phyloP scores from a whole-genome alignment of 1,140 invertebrate species.

The Pomacea maculata region DNA sequence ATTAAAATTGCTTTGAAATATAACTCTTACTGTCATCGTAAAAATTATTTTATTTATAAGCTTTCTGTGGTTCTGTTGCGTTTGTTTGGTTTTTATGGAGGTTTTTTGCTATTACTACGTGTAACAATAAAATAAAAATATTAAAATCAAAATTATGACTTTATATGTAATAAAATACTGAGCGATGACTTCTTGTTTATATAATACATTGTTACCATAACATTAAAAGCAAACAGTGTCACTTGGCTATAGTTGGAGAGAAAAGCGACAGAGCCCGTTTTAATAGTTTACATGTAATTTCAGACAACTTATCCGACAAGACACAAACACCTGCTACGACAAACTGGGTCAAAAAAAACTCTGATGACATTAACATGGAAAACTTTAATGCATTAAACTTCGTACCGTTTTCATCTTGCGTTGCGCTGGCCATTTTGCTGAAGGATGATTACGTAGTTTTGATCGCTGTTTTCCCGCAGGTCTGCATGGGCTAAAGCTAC shows the following conservation, averaged over 20 bases:
- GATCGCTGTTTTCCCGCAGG: slow-evolving; percentile 14
- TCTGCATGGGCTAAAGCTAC: neutral
- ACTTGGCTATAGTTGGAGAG: neutral
- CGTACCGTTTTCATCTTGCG: slow-evolving; percentile 22
- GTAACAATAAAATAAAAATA: no score
- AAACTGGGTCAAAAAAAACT: neutral
- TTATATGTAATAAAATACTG: no score
- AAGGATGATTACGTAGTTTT: slow-evolving; percentile 18
- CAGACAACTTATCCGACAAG: neutral
- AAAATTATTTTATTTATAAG: no score
- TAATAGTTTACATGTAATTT: no score
- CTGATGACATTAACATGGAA: neutral
- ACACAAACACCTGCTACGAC: neutral
- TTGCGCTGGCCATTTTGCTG: slow-evolving; percentile 12
- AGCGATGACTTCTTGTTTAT: no score
- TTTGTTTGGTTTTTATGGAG: no score
- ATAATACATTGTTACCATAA: neutral
- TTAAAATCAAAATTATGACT: no score
- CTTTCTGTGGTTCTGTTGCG: no score
- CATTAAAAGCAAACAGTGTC: neutral
- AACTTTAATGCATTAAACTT: neutral
- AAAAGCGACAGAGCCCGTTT: neutral
- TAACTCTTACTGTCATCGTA: no score
- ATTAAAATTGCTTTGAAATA: no score
- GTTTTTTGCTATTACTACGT: no score